Evolutionary conservation across 2,888 invertebrate species (phyloP).

Genomic region (Drosophila greeni): DNA sequence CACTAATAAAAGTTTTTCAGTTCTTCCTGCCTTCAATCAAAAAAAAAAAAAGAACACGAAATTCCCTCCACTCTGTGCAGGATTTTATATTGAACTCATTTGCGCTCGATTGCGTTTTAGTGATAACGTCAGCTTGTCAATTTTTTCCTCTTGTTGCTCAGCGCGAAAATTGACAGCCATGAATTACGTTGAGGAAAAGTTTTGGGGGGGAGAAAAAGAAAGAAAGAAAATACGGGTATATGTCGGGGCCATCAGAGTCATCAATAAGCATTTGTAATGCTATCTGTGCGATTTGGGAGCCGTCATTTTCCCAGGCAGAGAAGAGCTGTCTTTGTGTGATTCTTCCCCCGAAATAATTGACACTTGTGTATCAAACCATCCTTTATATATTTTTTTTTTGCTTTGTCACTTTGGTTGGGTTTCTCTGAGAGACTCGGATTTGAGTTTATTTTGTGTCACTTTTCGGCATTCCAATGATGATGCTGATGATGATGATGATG

Average conservation of each 20-base stretch:
- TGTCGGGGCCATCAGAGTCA: constrained; percentile 39
- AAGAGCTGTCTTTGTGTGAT: constrained; percentile 9
- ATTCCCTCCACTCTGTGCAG: constrained; percentile 1
- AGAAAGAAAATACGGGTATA: constrained; percentile 3
- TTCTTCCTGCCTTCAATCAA: constrained; percentile 13
- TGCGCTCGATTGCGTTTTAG: constrained; percentile 50
- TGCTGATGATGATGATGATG: constrained; percentile 30
- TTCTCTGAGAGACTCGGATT: constrained; percentile 41
- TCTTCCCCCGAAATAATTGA: constrained; percentile 10
- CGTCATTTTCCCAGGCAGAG: constrained; percentile 16
- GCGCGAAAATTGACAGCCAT: constrained; percentile 40
- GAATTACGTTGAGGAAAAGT: constrained; percentile 39
- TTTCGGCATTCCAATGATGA: constrained; percentile 20
- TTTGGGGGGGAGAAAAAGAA: neutral
- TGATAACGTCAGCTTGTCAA: constrained; percentile 49
- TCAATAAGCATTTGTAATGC: constrained; percentile 49
- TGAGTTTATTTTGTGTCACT: constrained; percentile 29
- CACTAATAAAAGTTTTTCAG: constrained; percentile 27
- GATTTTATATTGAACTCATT: constrained; percentile 43
- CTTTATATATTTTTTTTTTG: constrained; percentile 13
- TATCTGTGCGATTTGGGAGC: constrained; percentile 21
- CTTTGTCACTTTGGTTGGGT: constrained; percentile 36
- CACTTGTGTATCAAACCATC: constrained; percentile 15
- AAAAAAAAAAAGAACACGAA: neutral
- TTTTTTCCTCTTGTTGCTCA: constrained; percentile 19